phyloP scores from a whole-genome alignment of 2,797 vertebrate species.

The Sebastes baramenuke region DNA sequence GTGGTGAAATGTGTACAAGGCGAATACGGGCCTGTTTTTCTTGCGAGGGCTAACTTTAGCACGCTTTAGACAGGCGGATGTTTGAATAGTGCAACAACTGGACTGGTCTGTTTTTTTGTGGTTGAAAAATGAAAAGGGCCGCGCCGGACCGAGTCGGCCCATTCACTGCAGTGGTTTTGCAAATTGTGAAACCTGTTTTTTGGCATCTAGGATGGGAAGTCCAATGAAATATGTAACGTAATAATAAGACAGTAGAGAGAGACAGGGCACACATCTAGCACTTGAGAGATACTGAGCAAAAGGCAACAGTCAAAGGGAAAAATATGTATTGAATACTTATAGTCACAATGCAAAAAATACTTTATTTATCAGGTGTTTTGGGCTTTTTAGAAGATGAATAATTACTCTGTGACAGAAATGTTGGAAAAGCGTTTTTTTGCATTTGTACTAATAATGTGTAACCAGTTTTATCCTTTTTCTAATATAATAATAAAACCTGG shows the following conservation, averaged over 20 bases:
- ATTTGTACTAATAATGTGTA: neutral
- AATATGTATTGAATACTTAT: neutral
- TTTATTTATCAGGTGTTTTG: neutral
- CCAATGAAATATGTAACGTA: neutral
- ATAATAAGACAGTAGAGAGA: neutral
- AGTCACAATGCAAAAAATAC: neutral
- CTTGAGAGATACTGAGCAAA: neutral
- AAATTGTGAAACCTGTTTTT: conserved; percentile 23
- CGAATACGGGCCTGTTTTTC: conserved; percentile 54
- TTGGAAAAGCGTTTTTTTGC: neutral
- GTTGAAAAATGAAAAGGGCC: conserved; percentile 37
- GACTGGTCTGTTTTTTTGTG: conserved; percentile 41
- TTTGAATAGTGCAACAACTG: conserved; percentile 58
- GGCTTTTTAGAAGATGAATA: neutral
- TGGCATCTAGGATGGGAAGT: conserved; percentile 18
- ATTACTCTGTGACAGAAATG: neutral
- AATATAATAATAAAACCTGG: neutral
- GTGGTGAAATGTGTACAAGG: conserved; percentile 62
- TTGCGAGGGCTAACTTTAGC: conserved; percentile 72
- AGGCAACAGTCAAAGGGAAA: neutral
- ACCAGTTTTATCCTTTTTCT: neutral
- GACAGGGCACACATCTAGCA: neutral
- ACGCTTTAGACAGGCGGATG: conserved; percentile 13
- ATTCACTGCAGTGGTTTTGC: neutral
- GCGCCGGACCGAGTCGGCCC: conserved; percentile 6